A percentile compares a stretch with the other conserved stretches of the same genome.
These are phyloP conservation scores for Ceuthmochares aereus DNA, from an alignment of 2,113 vertebrate genomes.

Conservation along the genomic window DNA sequence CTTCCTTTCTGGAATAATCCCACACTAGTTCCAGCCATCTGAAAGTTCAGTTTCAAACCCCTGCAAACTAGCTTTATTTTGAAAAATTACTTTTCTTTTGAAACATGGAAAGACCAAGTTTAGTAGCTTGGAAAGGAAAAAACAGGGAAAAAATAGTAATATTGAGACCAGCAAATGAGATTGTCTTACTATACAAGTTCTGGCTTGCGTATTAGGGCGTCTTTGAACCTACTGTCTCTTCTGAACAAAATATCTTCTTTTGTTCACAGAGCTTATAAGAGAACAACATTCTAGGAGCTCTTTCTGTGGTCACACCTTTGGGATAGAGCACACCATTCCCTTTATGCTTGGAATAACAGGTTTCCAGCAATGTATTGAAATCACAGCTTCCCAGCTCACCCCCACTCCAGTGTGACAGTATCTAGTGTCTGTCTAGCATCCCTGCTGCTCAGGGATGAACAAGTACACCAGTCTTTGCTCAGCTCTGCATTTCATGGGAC, in stretches of 20 bases:
- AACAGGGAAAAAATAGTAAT: rapidly evolving
- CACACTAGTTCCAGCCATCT: not conserved
- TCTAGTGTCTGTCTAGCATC: not conserved
- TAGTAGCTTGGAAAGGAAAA: not conserved
- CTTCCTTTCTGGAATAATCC: not conserved
- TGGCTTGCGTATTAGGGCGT: not conserved
- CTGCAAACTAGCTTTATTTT: not conserved
- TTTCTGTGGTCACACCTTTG: not conserved
- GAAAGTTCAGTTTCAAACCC: not conserved
- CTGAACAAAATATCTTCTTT: not conserved
- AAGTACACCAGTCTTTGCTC: not conserved
- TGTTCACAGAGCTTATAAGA: not conserved
- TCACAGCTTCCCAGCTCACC: not conserved
- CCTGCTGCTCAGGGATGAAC: not conserved
- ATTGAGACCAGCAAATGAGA: not conserved
- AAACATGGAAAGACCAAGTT: not conserved
- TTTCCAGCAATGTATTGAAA: not conserved
- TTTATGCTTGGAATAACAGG: not conserved
- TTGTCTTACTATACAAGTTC: not conserved
- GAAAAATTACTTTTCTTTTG: not conserved
- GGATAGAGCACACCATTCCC: not conserved
- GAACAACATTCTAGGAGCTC: not conserved
- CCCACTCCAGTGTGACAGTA: not conserved
- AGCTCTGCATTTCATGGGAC: not conserved
- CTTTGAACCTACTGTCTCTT: not conserved